Percentiles rank a stretch among this genome's conserved stretches.
phyloP scores from a whole-genome alignment of 2,113 vertebrate species.

The Orientallactaga bullata region DNA sequence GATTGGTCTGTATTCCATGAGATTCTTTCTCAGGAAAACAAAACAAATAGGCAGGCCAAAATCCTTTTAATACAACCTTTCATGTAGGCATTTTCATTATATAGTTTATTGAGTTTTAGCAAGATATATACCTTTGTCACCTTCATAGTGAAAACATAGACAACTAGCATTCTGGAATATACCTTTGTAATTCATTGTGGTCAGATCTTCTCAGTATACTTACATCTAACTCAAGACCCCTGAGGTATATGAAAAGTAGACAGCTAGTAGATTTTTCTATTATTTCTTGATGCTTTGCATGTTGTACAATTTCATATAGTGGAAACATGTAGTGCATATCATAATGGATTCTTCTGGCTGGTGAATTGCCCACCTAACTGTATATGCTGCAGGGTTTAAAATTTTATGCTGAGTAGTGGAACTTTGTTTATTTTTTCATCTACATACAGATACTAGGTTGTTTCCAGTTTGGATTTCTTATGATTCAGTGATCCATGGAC shows the following conservation, averaged over 20 bases:
- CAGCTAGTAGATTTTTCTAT: no score
- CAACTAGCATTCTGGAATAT: not conserved
- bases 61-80: not conserved
- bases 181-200: not conserved
- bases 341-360: not conserved
- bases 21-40: no score
- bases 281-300: not conserved
- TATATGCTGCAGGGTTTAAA: not conserved
- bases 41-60: no score
- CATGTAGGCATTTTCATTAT: no score
- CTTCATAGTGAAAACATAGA: not conserved
- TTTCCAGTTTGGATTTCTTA: not conserved
- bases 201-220: not conserved
- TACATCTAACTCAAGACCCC: not conserved
- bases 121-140: not conserved
- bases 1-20: no score
- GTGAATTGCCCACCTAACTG: not conserved
- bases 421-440: constrained; percentile 8
- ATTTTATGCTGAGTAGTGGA: no score
- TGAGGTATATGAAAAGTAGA: no score
- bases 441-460: not conserved
- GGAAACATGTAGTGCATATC: not conserved
- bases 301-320: not conserved
- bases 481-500: not conserved
- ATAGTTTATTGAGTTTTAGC: constrained; percentile 19